Evolutionary conservation across 2,888 invertebrate species (phyloP), one percentile per base, ranked within the genome.

Genomic region (Cybosia mesomella): DNA sequence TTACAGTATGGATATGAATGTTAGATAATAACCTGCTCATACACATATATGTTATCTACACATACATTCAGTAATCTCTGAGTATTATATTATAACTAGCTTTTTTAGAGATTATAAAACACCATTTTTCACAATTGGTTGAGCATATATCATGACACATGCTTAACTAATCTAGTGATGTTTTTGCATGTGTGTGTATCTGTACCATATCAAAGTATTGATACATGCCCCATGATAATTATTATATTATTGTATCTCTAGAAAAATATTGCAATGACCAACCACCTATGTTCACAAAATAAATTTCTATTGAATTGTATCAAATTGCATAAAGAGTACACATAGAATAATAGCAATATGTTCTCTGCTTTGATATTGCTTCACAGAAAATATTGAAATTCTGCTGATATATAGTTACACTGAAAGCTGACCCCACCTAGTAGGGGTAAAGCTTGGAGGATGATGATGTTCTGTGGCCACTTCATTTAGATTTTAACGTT

Each of bases 11-110:
- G 36, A 21, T 36, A 22, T 39, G 24, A 60, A 60, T 60, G 60
- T 60, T 61, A 49, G 28, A 61, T 49, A 61, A 61, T 61, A 49
- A 60, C 61, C 10, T 39, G 49, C 28, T 49, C 61, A 49, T 39
- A 61, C 49, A 61, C 28, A 61, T 49, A 39, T 1, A 59, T 15
- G 9, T 18, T 9, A 61, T n/a, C 18, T n/a, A 49, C 49, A 49
- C 49, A 49, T n/a, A n/a, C n/a, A 49, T 49, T n/a, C 49, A 49
- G n/a, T 49, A 49, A 49, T 49, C n/a, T 61, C n/a, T 61, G 49
- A 15, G 10, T 61, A 43, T 61, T 61, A 61, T 61, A 43, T 61
- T 61, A 61, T 18, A n/a, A 43, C 28, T 49, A 24, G 2, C 11
- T 43, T 24, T 24, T n/a, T n/a, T 1, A 34, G 11, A 34, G 34